Evolutionary conservation across 2,113 vertebrate genomes (phyloP).

Genomic region (Chroicocephalus ridibundus): DNA sequence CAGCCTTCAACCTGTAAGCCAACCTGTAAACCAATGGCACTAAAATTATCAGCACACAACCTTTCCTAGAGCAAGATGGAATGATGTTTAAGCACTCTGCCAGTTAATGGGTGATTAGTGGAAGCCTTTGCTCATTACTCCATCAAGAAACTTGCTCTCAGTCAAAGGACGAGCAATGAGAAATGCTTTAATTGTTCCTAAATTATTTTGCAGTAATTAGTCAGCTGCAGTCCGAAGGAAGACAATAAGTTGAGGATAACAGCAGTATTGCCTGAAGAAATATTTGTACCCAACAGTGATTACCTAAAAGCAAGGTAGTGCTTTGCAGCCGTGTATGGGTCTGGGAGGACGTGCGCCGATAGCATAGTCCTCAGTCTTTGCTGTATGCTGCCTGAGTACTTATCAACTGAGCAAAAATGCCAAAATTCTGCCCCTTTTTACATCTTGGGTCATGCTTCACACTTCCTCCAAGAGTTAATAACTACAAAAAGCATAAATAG

Average conservation of each 20-base stretch:
- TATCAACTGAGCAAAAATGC: neutral
- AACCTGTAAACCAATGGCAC: neutral
- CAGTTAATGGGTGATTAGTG: constrained; percentile 22
- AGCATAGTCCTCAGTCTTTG: neutral
- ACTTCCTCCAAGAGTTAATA: neutral
- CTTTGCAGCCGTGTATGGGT: neutral
- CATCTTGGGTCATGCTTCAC: neutral
- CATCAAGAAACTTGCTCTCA: constrained; percentile 18
- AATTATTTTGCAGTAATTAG: constrained; percentile 36
- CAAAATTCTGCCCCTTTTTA: neutral
- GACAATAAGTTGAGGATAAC: neutral
- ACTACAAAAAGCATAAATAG: neutral
- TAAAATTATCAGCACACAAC: neutral
- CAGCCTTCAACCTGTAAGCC: neutral
- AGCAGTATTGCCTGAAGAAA: neutral
- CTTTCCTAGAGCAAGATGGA: constrained; percentile 29
- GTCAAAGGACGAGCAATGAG: constrained; percentile 7
- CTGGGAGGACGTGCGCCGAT: neutral
- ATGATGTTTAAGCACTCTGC: neutral
- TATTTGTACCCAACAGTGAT: neutral
- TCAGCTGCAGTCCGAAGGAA: neutral
- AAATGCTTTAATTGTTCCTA: constrained; percentile 35
- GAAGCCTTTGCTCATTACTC: constrained; percentile 7
- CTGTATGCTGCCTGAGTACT: neutral
- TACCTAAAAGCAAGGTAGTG: neutral